phyloP scores from a whole-genome alignment of 2,797 vertebrate species.

The Protosalanx chinensis region DNA sequence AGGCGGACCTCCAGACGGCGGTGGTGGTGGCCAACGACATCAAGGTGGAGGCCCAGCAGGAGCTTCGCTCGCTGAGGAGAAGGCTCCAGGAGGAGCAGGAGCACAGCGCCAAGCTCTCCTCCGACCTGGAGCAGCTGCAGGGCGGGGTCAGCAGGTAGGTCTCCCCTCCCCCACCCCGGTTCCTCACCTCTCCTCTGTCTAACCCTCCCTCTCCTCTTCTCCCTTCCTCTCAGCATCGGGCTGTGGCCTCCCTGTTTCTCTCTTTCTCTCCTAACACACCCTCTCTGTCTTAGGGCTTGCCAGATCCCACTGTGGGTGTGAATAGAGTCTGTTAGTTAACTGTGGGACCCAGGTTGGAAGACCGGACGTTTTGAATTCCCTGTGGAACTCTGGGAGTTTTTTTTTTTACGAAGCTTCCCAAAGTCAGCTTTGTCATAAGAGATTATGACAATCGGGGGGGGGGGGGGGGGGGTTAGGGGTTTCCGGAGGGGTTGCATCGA shows the following conservation, averaged over 20 bases:
- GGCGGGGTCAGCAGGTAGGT: slow-evolving; percentile 74
- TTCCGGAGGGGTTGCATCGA: not conserved
- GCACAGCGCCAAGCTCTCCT: slow-evolving; percentile 79
- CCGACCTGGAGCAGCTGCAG: slow-evolving; percentile 86
- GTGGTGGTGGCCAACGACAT: slow-evolving; percentile 98
- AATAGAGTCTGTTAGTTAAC: not conserved
- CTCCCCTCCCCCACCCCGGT: slow-evolving; percentile 12
- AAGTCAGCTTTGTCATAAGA: slow-evolving; percentile 7
- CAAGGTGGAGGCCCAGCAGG: slow-evolving; percentile 96
- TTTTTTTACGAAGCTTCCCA: slow-evolving; percentile 33
- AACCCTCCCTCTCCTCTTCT: slow-evolving; percentile 11
- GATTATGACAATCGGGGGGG: slow-evolving; percentile 2
- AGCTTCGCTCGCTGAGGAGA: slow-evolving; percentile 83
- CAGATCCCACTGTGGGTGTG: slow-evolving; percentile 38
- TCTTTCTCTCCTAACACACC: slow-evolving; percentile 47
- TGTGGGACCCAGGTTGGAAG: not conserved
- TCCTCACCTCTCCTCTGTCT: slow-evolving; percentile 1
- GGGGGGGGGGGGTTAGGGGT: not conserved
- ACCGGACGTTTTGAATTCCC: not conserved
- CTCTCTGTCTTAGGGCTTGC: slow-evolving; percentile 50
- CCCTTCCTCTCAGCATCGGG: slow-evolving; percentile 43
- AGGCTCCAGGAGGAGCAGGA: slow-evolving; percentile 92
- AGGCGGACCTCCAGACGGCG: slow-evolving; percentile 95
- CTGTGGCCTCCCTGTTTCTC: slow-evolving; percentile 51
- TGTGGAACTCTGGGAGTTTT: not conserved